Conservation (phyloP, 2,797 vertebrate species). For the Oreortyx pictus region DNA sequence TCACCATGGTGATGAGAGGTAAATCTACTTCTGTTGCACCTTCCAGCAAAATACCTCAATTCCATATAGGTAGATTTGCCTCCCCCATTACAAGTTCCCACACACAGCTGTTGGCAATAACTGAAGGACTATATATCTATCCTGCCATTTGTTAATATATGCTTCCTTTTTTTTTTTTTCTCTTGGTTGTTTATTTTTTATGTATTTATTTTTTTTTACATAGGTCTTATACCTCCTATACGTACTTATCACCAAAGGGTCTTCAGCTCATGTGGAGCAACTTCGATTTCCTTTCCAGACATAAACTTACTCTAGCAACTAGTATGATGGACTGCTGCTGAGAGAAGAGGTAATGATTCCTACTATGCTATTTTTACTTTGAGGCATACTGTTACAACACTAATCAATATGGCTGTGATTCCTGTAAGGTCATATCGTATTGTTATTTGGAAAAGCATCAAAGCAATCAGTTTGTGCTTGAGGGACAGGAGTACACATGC, state of each 20-base stretch:
- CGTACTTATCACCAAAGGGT: neutral
- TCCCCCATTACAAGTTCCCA: neutral
- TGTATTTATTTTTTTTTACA: neutral
- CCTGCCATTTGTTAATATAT: neutral
- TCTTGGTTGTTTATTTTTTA: too few species aligned
- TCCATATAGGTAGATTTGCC: neutral
- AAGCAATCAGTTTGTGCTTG: neutral
- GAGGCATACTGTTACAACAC: neutral
- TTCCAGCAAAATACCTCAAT: neutral
- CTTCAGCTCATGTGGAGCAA: neutral
- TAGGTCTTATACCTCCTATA: neutral
- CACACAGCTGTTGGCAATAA: neutral
- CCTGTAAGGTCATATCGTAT: constrained; percentile 63
- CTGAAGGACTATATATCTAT: neutral
- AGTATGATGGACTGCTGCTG: neutral
- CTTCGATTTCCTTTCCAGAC: neutral
- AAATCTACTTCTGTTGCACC: neutral
- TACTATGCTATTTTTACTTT: constrained; percentile 4
- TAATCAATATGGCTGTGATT: constrained; percentile 24
- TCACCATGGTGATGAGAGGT: neutral
- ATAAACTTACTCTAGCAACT: neutral
- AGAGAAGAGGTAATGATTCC: constrained; percentile 28
- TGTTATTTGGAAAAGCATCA: constrained; percentile 30
- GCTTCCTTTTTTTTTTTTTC: neutral
- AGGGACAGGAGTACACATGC: neutral